phyloP scores from a whole-genome alignment of 2,797 vertebrate species.

The Sternotherus odoratus region DNA sequence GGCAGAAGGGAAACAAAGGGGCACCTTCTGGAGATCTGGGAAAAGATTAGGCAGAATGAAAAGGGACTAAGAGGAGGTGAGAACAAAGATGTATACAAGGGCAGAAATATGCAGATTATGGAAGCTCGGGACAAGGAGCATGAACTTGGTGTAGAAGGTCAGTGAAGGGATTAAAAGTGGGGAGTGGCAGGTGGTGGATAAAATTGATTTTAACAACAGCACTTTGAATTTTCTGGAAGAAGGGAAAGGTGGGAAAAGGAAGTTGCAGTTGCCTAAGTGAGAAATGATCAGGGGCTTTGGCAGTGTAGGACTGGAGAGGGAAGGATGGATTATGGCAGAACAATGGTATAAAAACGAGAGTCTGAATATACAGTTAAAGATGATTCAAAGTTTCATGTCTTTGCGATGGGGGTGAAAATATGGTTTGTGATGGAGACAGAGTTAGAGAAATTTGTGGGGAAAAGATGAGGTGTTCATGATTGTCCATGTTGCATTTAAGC shows the following conservation, averaged over 20 bases:
- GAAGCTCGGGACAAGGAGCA: neutral
- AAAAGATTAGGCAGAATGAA: neutral
- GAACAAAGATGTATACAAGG: neutral
- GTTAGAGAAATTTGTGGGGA: neutral
- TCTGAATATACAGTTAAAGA: neutral
- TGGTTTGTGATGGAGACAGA: neutral
- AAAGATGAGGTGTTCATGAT: neutral
- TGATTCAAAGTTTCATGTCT: rapidly evolving
- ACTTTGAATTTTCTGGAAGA: rapidly evolving
- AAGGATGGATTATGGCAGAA: neutral
- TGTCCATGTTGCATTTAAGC: neutral
- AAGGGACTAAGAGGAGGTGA: neutral
- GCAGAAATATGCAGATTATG: neutral
- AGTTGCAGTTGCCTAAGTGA: neutral
- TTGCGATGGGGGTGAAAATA: neutral
- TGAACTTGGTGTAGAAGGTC: neutral
- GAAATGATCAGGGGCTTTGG: neutral
- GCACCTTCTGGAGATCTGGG: neutral
- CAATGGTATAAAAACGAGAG: neutral
- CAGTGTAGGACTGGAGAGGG: neutral
- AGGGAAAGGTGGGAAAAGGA: neutral
- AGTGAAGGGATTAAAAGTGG: neutral
- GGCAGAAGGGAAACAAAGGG: neutral
- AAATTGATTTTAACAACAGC: rapidly evolving
- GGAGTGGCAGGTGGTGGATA: rapidly evolving